Base-by-base conservation (phyloP, 2,797 vertebrate genomes). In the Yasuhikotakia modesta region DNA sequence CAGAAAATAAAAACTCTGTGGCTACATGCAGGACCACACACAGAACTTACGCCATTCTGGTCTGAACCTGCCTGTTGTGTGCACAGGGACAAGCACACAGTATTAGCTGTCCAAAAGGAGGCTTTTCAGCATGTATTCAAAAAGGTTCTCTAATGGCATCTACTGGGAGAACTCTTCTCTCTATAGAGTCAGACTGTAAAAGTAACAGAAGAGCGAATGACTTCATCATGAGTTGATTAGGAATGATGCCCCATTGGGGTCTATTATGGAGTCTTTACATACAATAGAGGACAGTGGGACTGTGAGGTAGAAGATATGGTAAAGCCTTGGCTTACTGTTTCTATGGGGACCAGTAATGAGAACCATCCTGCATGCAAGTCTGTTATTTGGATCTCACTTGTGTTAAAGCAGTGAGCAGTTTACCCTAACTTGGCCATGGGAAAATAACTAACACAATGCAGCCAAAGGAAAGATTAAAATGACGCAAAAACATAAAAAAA, bases 131-230 rank as follows among this genome's bases (percentile, higher is more conserved):
- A 91, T 86, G 90, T 90, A 89, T 92, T 92, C 91, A 91, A 90
- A 92, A 92, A 92, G 91, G 84, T 87, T 90, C 87, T 88, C 88
- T 93, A 93, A 93, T 93, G 92, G 91, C 89, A 90, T 92, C 92
- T 91, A 88, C 84, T 85, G 91, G 92, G 92, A 93, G 85, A 53
- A 81, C 80, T 82, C 87, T 86, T 86, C 82, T 84, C 86, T 90
- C 88, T 90, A 82, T 73, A 77, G 78, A 80, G 45, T 70, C 30
- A 74, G 70, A 65, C 27, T 76, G 57, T 76, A n/a, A 32, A 78
- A 57, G 64, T 71, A 79, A 68, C 86, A 79, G 50, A 60, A 79
- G 78, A 75, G 61, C 48, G 70, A 83, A 91, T 85, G 85, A 91
- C 90, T 92, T 93, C 88, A 93, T 93, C 92, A 91, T 88, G 89